Percentiles rank a stretch among this genome's conserved stretches.
phyloP scores from a whole-genome alignment of 2,888 invertebrate species.

The Diarsia brunnea region DNA sequence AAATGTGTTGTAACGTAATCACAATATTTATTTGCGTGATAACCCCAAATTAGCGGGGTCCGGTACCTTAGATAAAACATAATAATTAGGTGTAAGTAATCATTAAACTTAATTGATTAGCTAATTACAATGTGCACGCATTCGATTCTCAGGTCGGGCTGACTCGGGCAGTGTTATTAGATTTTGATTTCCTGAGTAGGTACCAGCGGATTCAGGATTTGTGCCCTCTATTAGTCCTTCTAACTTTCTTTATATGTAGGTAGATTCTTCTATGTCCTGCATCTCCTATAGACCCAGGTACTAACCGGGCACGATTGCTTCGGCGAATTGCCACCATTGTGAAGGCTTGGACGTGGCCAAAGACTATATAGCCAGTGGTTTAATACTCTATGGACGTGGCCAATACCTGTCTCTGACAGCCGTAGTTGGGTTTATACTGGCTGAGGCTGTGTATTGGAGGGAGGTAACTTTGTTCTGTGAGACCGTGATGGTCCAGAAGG shows the following conservation, averaged over 20 bases:
- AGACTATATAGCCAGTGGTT: too few relatives aligned
- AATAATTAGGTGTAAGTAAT: constrained; percentile 26
- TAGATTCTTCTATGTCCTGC: neutral
- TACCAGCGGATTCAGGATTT: neutral
- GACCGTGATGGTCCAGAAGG: too few relatives aligned
- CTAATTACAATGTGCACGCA: neutral
- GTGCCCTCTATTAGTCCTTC: neutral
- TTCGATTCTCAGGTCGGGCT: neutral
- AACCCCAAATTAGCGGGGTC: constrained; percentile 69
- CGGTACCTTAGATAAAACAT: constrained; percentile 34
- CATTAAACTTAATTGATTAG: constrained; percentile 51
- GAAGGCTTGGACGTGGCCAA: neutral
- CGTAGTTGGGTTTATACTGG: neutral
- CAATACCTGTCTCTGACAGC: too few relatives aligned
- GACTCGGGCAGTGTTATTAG: neutral
- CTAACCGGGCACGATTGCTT: neutral
- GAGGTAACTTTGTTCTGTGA: neutral
- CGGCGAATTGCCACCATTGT: neutral
- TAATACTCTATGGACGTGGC: too few relatives aligned
- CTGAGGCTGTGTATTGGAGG: neutral
- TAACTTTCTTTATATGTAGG: neutral
- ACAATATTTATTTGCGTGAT: constrained; percentile 58
- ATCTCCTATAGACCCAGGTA: neutral
- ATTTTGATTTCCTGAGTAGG: neutral
- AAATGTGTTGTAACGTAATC: constrained; percentile 48